phyloP scores from a whole-genome alignment of 1,140 invertebrate species.

The Meteorus sp. region DNA sequence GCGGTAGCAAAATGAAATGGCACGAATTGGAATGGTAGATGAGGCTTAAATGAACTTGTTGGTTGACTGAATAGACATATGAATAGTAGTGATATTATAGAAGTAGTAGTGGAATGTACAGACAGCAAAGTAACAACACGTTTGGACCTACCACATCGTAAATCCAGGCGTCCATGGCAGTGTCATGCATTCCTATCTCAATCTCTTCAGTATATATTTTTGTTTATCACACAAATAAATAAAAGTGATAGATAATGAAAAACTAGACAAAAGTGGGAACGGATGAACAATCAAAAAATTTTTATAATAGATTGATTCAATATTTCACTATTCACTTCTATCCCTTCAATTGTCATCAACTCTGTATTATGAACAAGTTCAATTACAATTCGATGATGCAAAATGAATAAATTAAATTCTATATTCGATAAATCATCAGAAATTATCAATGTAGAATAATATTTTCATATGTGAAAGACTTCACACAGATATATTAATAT shows the following conservation, averaged over 20 bases:
- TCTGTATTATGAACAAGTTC: too few relatives aligned
- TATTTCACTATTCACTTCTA: too few relatives aligned
- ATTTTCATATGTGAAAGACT: not conserved
- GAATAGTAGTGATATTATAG: not conserved
- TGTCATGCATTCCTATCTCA: constrained; percentile 37
- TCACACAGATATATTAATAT: not conserved
- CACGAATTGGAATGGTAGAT: not conserved
- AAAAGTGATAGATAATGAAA: constrained; percentile 12
- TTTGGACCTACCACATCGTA: constrained; percentile 51
- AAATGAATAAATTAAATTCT: too few relatives aligned
- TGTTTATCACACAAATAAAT: constrained; percentile 2
- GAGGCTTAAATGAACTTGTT: not conserved
- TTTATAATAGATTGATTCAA: too few relatives aligned
- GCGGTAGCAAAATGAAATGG: not conserved
- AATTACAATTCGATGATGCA: too few relatives aligned
- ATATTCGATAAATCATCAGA: not conserved
- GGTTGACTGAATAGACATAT: not conserved
- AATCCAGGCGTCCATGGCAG: constrained; percentile 56
- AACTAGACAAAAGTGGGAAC: too few relatives aligned
- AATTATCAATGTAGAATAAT: not conserved
- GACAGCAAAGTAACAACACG: constrained; percentile 20
- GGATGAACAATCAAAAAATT: too few relatives aligned
- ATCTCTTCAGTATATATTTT: not conserved
- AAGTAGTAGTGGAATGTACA: not conserved
- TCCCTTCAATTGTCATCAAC: too few relatives aligned